Conservation (phyloP, 1,140 invertebrate genomes). For the Frieseomelitta varia region DNA sequence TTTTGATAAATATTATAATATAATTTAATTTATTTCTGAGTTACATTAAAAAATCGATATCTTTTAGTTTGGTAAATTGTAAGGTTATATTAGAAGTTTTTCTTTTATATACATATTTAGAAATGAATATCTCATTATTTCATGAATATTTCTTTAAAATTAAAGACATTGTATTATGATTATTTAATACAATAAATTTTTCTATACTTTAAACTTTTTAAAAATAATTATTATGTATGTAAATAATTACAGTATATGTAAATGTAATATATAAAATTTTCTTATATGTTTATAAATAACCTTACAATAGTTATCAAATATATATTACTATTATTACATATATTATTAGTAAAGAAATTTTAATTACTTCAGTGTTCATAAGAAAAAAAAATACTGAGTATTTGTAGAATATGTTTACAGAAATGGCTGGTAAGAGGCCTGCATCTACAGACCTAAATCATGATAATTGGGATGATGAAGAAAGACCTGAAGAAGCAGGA, state of each 20-base stretch:
- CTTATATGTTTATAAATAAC: not conserved
- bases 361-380: not conserved
- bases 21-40: not conserved
- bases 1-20: constrained; percentile 19
- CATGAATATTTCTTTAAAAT: not conserved
- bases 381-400: not conserved
- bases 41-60: constrained; percentile 19
- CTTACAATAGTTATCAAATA: not conserved
- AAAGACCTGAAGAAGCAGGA: constrained; percentile 90
- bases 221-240: not conserved
- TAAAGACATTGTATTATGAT: not conserved
- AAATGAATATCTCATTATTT: not conserved
- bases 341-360: not conserved
- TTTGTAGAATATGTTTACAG: constrained; percentile 33
- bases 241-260: too few relatives aligned
- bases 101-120: not conserved
- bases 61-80: not conserved
- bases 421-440: constrained; percentile 89
- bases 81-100: constrained; percentile 19
- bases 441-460: constrained; percentile 91
- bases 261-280: not conserved
- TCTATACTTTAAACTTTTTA: not conserved
- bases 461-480: constrained; percentile 95
- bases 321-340: not conserved
- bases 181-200: not conserved